Base-by-base conservation (phyloP, 2,888 invertebrate genomes). In the Yponomeuta cagnagella region DNA sequence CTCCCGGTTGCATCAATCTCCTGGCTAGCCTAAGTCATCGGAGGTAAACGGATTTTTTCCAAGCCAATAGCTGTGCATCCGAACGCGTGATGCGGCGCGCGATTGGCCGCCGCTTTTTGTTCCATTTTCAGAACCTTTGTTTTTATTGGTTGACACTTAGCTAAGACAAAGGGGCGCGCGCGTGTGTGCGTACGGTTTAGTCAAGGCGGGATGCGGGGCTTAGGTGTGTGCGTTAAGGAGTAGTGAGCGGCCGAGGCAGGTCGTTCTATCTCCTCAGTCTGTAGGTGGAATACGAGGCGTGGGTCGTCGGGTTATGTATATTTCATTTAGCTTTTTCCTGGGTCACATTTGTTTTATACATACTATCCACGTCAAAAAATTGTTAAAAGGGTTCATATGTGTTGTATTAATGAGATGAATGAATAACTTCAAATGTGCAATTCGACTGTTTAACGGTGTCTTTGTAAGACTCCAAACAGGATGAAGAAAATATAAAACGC, bases 131-230 rank as follows among this genome's bases (percentile, higher is more conserved):
- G 88, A 88, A 90, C 92, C 92, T 92, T 92, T 92, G 92, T 92
- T 92, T 92, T 92, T 92, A 92, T 92, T 92, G 92, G 92, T 92
- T 91, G 92, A 91, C 92, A 92, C 92, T 92, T 91, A 90, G 88
- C 89, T 92, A 92, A 92, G 91, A 92, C 92, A 92, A 92, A 90
- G 91, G 92, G 92, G 90, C 86, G 88, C 83, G 79, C 77, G 75
- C 77, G 74, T 86, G 88, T 88, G 87, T 89, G 90, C 78, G 90
- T 87, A 80, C 77, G 83, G 82, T 84, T 85, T 84, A 83, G 83
- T 81, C 79, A 80, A 79, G 78, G 77, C 77, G 75, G 43, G 68
- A 74, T 73, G 73, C 70, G 73, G 37, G 2, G 74, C 73, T 75
- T 79, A 80, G 75, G 75, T 80, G 90, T 90, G 89, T 88, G 89